These are phyloP conservation scores for Uloborus diversus DNA, from an alignment of 1,140 invertebrate genomes.

Conservation along the genomic window DNA sequence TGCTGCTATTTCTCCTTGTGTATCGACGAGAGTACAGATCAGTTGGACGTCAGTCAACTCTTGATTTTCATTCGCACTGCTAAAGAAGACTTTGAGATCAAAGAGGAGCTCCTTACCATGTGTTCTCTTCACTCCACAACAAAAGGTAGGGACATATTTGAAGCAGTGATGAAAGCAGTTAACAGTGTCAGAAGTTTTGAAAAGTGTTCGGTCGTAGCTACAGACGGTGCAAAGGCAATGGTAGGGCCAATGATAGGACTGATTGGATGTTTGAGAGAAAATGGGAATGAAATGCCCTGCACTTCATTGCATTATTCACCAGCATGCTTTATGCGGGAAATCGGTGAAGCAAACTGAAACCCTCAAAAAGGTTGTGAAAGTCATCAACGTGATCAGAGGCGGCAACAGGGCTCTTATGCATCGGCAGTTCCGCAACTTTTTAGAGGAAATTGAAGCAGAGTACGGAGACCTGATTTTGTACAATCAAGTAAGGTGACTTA, in stretches of 20 bases:
- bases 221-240: background rate
- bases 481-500: background rate
- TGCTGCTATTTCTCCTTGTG: background rate
- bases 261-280: background rate
- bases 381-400: background rate
- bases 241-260: background rate
- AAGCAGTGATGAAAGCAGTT: background rate
- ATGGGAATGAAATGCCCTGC: background rate
- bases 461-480: background rate
- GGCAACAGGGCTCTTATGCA: background rate
- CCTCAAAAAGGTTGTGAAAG: background rate
- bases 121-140: background rate
- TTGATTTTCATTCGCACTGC: background rate
- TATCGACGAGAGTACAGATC: background rate
- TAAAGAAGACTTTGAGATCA: background rate
- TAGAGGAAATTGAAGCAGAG: background rate
- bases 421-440: background rate
- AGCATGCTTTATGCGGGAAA: background rate
- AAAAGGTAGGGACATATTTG: background rate
- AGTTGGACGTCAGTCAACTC: background rate
- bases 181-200: background rate
- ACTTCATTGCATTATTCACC: background rate
- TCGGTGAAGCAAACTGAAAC: background rate
- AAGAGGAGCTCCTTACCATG: background rate
- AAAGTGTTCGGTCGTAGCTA: background rate